Base-by-base conservation (phyloP, 2,797 vertebrate species). In the Diplodus puntazzo region DNA sequence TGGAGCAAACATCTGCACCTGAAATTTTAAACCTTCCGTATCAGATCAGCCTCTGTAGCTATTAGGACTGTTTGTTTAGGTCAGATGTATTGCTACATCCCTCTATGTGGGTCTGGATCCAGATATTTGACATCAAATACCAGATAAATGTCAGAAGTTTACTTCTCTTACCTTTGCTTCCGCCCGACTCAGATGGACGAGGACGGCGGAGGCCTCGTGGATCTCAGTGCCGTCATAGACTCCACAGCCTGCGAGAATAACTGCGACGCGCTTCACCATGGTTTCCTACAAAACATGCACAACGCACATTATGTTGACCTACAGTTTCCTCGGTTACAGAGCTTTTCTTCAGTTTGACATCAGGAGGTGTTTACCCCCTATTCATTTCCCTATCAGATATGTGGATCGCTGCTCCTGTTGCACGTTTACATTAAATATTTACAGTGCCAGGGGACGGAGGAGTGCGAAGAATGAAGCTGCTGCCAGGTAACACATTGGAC, bases 141-240 rank as follows among this genome's bases (percentile, higher is more conserved):
- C 60, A 46, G 1, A 21, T 59, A 21, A 76, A 55, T 69, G 18
- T 46, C 11, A 16, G 30, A 17, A 4, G 5, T 57, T 27, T 1
- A 46, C 0, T 16, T 66, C 16, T 66, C 48, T 30, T 94, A 97
- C 97, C 93, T 97, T 94, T 20, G 95, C 96, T 61, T 95, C 96
- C 43, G 94, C 96, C 8, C 97, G 93, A 88, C 97, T 97, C 84
- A 98, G 94, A 30, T 97, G 97, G 55, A 97, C 96, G 75, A 97
- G 91, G 21, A 96, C 73, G 0, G 97, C 97, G 0, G 97, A 97
- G 2, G 96, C 93, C 88, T 97, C 97, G 0, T 97, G 96, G 87
- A 98, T 43, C 88, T 98, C 97, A 1, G 95, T 96, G 57, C 97
- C 97, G 0, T 97, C 97, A 30, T 96, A 97, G 45, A 96, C 95